Evolutionary conservation across 1,140 invertebrate genomes (phyloP).

Genomic region (Leptinotarsa defecta): DNA sequence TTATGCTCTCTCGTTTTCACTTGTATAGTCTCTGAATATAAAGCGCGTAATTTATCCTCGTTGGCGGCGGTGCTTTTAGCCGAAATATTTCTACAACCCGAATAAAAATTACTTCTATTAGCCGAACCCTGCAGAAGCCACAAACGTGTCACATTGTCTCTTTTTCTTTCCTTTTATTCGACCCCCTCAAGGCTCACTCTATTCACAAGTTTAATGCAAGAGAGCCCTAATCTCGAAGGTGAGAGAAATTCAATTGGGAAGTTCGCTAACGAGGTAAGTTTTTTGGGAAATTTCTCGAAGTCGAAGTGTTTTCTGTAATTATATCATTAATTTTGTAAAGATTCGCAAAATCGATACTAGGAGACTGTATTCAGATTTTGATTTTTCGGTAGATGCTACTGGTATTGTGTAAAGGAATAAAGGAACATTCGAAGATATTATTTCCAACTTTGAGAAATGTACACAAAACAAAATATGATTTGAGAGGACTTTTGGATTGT

Average conservation of each 20-base stretch:
- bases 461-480: no score
- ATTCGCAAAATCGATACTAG: not conserved
- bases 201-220: not conserved
- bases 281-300: not conserved
- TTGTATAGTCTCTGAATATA: not conserved
- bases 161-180: not conserved
- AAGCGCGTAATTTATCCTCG: not conserved
- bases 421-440: no score
- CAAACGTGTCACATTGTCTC: not conserved
- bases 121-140: not conserved
- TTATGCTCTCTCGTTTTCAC: no score
- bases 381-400: no score
- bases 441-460: no score
- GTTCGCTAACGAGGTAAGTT: constrained; percentile 17
- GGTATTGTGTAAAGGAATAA: no score
- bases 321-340: not conserved
- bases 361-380: not conserved
- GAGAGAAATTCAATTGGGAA: not conserved
- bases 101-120: constrained; percentile 9
- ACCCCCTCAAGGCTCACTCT: no score
- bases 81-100: not conserved
- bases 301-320: constrained; percentile 13
- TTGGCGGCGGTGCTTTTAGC: not conserved
- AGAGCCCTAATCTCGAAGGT: not conserved
- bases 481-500: no score